These are phyloP conservation scores for Andricus curvator DNA, from an alignment of 2,888 invertebrate genomes.

Conservation along the genomic window DNA sequence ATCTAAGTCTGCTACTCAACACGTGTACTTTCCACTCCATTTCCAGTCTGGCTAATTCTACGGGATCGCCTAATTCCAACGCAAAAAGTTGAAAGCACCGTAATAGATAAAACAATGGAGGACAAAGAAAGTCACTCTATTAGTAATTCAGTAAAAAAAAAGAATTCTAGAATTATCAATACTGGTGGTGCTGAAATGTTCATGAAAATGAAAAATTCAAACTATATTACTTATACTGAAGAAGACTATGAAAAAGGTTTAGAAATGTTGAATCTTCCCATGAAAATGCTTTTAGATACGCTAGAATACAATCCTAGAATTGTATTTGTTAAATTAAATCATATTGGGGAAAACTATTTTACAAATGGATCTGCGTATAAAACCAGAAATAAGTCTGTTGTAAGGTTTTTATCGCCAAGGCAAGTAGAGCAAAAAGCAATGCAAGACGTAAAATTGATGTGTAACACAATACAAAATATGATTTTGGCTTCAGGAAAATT, in stretches of 20 bases:
- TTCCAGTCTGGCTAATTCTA: no score
- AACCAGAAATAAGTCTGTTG: background rate
- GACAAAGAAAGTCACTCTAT: background rate
- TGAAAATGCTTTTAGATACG: background rate
- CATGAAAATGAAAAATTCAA: background rate
- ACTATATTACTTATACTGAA: background rate
- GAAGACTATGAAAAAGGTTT: slow-evolving; percentile 12
- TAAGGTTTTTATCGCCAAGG: background rate
- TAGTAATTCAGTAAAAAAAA: background rate
- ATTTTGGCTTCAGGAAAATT: slow-evolving; percentile 1
- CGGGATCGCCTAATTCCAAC: no score
- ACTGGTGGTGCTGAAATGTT: background rate
- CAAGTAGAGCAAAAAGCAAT: slow-evolving; percentile 10
- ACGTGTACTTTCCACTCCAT: no score
- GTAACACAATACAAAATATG: background rate
- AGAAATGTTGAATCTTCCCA: background rate
- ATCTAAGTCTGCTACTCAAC: background rate
- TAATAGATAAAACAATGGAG: background rate
- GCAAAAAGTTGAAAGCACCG: no score
- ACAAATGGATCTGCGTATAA: background rate
- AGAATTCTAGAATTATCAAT: background rate
- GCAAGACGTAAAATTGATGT: slow-evolving; percentile 23
- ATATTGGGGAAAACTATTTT: background rate
- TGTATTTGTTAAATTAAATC: slow-evolving; percentile 20
- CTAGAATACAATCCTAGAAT: background rate